Percentiles rank a stretch among this genome's conserved stretches.
Evolutionary conservation across 1,140 invertebrate genomes (phyloP).

Genomic region (Camponotus vicinus): DNA sequence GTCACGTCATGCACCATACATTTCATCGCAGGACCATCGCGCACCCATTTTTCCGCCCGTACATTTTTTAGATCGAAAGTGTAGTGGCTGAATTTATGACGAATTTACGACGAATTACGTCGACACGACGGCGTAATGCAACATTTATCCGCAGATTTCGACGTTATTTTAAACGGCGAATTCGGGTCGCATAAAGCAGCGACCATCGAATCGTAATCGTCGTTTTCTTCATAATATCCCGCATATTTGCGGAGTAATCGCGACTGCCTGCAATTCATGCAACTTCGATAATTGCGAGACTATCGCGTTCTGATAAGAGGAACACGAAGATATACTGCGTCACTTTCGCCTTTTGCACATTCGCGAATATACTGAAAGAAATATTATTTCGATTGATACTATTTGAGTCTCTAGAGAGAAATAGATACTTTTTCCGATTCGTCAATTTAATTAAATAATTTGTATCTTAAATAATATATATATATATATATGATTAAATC

Average conservation of each 20-base stretch:
- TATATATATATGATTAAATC: no score
- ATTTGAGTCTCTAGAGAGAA: no score
- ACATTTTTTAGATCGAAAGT: constrained; percentile 35
- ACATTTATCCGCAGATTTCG: constrained; percentile 51
- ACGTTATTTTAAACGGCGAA: constrained; percentile 44
- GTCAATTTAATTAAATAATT: no score
- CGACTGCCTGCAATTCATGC: constrained; percentile 12
- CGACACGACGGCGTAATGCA: constrained; percentile 21
- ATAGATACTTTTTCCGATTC: no score
- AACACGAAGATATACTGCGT: not conserved
- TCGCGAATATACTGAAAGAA: no score
- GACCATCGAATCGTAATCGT: constrained; percentile 47
- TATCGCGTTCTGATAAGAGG: constrained; percentile 4
- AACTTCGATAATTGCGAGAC: constrained; percentile 10
- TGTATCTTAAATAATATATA: no score
- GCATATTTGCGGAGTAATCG: constrained; percentile 12
- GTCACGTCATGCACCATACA: constrained; percentile 58
- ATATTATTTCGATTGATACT: no score
- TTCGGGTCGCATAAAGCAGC: constrained; percentile 35
- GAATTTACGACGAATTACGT: constrained; percentile 8
- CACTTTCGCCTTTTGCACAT: constrained; percentile 5
- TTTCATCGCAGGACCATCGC: constrained; percentile 45
- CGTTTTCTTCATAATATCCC: constrained; percentile 31
- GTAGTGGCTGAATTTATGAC: constrained; percentile 37
- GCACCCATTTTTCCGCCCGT: constrained; percentile 30